Base-by-base conservation (phyloP, 2,113 vertebrate species). In the Struthio camelus region DNA sequence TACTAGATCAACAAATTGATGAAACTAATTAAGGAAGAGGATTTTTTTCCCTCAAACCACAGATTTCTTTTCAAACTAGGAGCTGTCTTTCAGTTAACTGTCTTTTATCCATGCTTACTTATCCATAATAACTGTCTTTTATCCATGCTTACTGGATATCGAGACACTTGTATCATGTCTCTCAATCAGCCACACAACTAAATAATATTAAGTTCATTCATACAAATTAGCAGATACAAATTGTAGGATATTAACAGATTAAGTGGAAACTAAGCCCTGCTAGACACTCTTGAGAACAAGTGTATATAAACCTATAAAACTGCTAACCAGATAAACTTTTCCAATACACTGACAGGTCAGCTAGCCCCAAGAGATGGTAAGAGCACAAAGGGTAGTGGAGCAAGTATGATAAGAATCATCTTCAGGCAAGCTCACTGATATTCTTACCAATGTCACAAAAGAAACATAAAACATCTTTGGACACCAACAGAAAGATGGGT, bases 251-350 rank as follows among this genome's bases (percentile, higher is more conserved):
- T 6, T 44, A 87, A 44, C 61, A 36, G 13, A 54, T 36, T 48
- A 85, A 71, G 8, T 15, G 17, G 40, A 75, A 27, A 72, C 13
- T 72, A 81, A 89, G 36, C 62, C 9, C 10, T n/a, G 40, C 15
- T 4, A 8, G 9, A 66, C 89, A 36, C 40, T 66, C 48, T 6
- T n/a, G 7, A 48, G 27, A 85, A 75, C 18, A 91, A 38, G 30
- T 62, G 4, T 14, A 65, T 0, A 1, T 15, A 67, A 67, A 58
- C 59, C 81, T 0, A 0, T 34, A 77, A 36, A 14, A 67, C 46
- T 10, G 12, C 27, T n/a, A 10, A 71, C 17, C 9, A 75, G 50
- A 73, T 8, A 78, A 80, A 56, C 19, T 51, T 48, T 32, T 46
- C 73, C 23, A 92, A 30, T 36, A 32, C 17, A 36, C 34, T 50